Base-by-base conservation (phyloP, 2,113 vertebrate genomes). In the Vimba vimba region DNA sequence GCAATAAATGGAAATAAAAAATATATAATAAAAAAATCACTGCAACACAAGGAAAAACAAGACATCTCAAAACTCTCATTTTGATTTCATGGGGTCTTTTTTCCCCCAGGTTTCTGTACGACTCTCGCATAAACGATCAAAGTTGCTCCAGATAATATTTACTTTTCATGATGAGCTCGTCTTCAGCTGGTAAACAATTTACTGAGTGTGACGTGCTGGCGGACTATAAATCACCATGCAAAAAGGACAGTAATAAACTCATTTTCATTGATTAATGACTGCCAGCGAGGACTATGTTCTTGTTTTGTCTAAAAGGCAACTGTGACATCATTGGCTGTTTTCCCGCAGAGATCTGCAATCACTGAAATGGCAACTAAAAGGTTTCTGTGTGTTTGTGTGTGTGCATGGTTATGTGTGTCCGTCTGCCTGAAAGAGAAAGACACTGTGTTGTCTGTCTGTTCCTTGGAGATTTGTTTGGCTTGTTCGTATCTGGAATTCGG, bases 241-340 rank as follows among this genome's bases (percentile, higher is more conserved):
- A 94, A 94, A 94, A 89, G 83, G 8, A 81, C 77, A 89, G 92
- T 91, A 91, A 93, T 94, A 94, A 93, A 93, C 87, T 88, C 85
- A 91, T 90, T 93, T 87, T 88, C 87, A 91, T 89, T 93, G 93
- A 94, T 94, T 92, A 93, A 94, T 87, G 91, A 91, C 91, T 43
- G 91, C 87, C 91, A 90, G 88, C 68, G 87, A 66, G 57, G 86
- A 84, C 75, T 90, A 91, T 93, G 94, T 94, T 92, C 92, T 88
- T 92, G 93, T 93, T 94, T 93, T 92, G 92, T 92, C 94, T 94
- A 93, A 94, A 90, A 91, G 9, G 27, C 33, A 92, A 90, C 84
- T 83, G 90, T 95, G 94, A 95, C 94, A 94, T 96, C 95, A 95
- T 94, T 91, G 90, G 92, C 93, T 89, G 91, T 91, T 94, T 93